Evolutionary conservation across 2,113 vertebrate genomes (phyloP), one percentile per base, ranked within the genome.

Genomic region (Australoheros scitulus): DNA sequence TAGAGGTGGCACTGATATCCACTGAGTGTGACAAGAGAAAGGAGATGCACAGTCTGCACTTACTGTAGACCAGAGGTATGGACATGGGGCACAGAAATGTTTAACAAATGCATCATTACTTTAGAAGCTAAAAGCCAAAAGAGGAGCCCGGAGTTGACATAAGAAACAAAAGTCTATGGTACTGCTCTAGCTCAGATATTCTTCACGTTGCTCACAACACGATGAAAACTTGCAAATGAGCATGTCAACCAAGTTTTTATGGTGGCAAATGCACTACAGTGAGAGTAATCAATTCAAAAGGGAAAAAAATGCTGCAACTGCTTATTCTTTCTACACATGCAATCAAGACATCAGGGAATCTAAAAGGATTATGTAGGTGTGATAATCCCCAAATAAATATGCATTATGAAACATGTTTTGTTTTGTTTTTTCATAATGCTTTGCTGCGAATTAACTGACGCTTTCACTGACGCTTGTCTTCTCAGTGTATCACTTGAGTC

Each of bases 371-470:
- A 78, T 88, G 77, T 75, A 68, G 78, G 68, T 82, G 87, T 84
- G 65, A 80, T 90, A 91, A 91, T 92, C 79, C 88, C 55, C 52
- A 29, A 76, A 80, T 84, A 64, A 91, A 89, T 55, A 38, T 26
- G 38, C 5, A 80, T 77, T 77, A 72, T 89, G 72, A 75, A 81
- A 65, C 79, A 89, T 85, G 82, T 32, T 61, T 47, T 87, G 63
- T 68, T 47, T 68, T 68, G 65, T 52, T 52, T 70, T 55, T 88
- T 86, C 80, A 81, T 84, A 63, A 87, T 70, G 65, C 85, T 79
- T 76, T 84, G 47, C 74, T 87, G 52, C 85, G 82, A 83, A 80
- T 89, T 74, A 56, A 36, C 82, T 84, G 78, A 81, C 81, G 88
- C 61, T 72, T 63, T 88, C 65, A 76, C 38, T 82, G 82, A 80